phyloP scores from a whole-genome alignment of 1,140 invertebrate genomes.

The Trachymyrmex septentrionalis region DNA sequence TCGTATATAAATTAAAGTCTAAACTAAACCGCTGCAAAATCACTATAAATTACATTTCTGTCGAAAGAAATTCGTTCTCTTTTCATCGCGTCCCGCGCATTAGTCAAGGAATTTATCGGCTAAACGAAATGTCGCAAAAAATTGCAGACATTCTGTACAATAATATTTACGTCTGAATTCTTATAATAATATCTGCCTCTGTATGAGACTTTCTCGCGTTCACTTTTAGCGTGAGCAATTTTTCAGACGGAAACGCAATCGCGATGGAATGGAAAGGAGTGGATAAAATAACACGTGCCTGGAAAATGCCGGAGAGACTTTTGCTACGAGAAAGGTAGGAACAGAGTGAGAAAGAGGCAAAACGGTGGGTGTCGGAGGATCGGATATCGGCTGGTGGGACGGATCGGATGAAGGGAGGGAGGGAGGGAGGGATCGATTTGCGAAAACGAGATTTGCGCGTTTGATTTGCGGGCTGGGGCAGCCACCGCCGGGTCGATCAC shows the following conservation, averaged over 20 bases:
- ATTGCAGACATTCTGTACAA: neutral
- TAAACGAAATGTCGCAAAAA: neutral
- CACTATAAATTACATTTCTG: neutral
- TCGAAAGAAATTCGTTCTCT: neutral
- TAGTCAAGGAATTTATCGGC: neutral
- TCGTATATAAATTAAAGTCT: neutral
- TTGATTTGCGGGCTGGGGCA: conserved; percentile 65
- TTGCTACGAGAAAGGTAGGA: neutral
- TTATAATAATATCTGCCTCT: conserved; percentile 2
- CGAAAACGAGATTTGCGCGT: conserved; percentile 71
- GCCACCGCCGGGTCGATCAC: conserved; percentile 48
- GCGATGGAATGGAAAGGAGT: conserved; percentile 13
- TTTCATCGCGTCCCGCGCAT: neutral
- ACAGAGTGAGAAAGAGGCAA: conserved; percentile 19
- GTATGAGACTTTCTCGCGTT: conserved; percentile 17
- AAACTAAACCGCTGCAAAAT: neutral
- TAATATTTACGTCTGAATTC: conserved; percentile 24
- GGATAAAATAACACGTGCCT: conserved; percentile 61
- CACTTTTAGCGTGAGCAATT: conserved; percentile 24
- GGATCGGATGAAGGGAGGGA: neutral
- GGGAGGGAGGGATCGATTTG: conserved; percentile 57
- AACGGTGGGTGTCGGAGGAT: conserved; percentile 20
- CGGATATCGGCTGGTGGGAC: conserved; percentile 30
- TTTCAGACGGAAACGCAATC: conserved; percentile 39
- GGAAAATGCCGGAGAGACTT: conserved; percentile 48